A percentile compares a stretch with the other conserved stretches of the same genome.
Conservation (phyloP, 2,797 vertebrate genomes). For the Alcedo quadribrachys region DNA sequence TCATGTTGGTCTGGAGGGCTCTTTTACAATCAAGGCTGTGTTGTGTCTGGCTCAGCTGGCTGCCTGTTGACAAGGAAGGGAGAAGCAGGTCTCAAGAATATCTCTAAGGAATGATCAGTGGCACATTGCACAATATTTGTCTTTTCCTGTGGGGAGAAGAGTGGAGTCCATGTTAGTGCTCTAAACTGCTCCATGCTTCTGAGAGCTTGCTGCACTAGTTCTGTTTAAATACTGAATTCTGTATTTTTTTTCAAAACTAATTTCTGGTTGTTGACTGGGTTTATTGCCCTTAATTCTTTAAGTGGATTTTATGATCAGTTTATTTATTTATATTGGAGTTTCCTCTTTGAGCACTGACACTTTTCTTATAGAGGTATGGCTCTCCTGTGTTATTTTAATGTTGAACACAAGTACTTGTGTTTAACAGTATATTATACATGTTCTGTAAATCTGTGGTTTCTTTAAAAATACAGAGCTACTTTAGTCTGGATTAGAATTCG, state of each 20-base stretch:
- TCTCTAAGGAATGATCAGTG: slow-evolving; percentile 5
- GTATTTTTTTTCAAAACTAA: background rate
- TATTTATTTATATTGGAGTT: slow-evolving; percentile 58
- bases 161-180: background rate
- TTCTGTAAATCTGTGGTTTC: background rate
- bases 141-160: slow-evolving; percentile 4
- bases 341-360: slow-evolving; percentile 57
- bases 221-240: background rate
- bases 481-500: background rate
- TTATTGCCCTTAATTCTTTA: background rate
- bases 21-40: background rate
- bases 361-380: slow-evolving; percentile 35
- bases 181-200: background rate
- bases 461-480: background rate
- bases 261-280: background rate
- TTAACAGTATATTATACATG: background rate
- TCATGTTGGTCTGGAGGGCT: background rate
- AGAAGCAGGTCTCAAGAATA: background rate
- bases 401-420: background rate
- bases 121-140: slow-evolving; percentile 19
- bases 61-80: slow-evolving; percentile 23
- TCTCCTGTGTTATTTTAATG: background rate
- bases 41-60: background rate
- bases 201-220: background rate
- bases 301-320: background rate